Evolutionary conservation across 2,113 vertebrate species (phyloP).

Genomic region (western clawed frog (Xenopus tropicalis)): DNA sequence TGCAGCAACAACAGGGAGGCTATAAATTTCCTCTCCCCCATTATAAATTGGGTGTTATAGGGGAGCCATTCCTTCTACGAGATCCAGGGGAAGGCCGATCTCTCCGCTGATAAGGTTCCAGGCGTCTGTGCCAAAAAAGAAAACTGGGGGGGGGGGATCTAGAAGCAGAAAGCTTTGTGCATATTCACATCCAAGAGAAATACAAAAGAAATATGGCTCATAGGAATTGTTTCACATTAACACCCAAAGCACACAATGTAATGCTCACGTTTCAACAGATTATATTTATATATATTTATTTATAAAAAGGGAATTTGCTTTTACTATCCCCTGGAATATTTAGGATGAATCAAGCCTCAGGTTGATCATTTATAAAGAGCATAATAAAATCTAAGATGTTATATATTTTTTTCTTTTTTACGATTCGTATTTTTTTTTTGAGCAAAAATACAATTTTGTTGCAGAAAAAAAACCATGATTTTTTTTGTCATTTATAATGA

Average conservation of each 20-base stretch:
- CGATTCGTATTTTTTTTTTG: too few species aligned
- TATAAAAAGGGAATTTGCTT: constrained; percentile 12
- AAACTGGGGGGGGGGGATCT: constrained; percentile 10
- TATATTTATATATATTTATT: constrained; percentile 27
- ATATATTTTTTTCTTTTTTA: too few species aligned
- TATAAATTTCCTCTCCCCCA: constrained; percentile 24
- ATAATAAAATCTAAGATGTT: too few species aligned
- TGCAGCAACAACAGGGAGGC: background rate
- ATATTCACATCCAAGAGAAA: constrained; percentile 28
- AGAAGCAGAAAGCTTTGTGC: constrained; percentile 27
- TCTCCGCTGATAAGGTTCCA: constrained; percentile 38
- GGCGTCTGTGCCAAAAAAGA: constrained; percentile 25
- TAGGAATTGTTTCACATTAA: constrained; percentile 12
- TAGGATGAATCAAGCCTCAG: background rate
- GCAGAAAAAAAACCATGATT: too few species aligned
- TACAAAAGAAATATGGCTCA: constrained; percentile 29
- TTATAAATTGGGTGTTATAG: constrained; percentile 45
- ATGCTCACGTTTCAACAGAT: background rate
- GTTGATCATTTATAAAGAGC: too few species aligned
- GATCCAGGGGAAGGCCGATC: constrained; percentile 42
- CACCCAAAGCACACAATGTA: background rate
- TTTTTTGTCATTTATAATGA: too few species aligned
- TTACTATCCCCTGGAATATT: background rate
- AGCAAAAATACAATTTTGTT: too few species aligned
- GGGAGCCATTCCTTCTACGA: constrained; percentile 36